phyloP scores from a whole-genome alignment of 2,888 invertebrate genomes.

The Microctonus brassicae region DNA sequence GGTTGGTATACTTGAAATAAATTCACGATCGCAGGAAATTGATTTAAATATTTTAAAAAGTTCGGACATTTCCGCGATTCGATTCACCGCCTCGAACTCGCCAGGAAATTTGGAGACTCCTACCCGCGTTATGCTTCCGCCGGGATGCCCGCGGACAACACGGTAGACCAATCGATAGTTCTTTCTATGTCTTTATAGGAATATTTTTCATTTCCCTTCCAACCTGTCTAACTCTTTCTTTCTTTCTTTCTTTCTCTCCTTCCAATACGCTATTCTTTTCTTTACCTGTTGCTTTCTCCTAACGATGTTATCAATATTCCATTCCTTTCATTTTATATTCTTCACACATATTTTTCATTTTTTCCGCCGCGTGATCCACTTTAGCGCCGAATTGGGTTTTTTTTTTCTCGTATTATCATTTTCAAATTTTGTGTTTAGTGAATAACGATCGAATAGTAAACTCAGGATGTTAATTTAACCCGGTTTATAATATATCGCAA shows the following conservation, averaged over 20 bases:
- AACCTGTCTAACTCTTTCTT: no score
- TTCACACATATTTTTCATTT: conserved; percentile 26
- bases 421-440: conserved; percentile 29
- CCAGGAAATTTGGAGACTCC: conserved; percentile 67
- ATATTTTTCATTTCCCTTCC: neutral
- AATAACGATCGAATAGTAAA: conserved; percentile 65
- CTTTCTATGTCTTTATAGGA: neutral
- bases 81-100: conserved; percentile 58
- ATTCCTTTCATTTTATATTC: conserved; percentile 7
- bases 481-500: conserved; percentile 48
- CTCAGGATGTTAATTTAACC: conserved; percentile 67
- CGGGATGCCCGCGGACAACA: conserved; percentile 65
- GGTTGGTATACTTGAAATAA: conserved; percentile 4
- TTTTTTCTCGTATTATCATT: conserved; percentile 32
- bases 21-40: conserved; percentile 45
- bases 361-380: conserved; percentile 44
- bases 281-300: neutral
- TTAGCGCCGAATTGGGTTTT: conserved; percentile 45
- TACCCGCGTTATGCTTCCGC: conserved; percentile 70
- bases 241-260: no score
- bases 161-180: conserved; percentile 34
- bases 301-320: conserved; percentile 14
- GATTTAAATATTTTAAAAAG: conserved; percentile 51
- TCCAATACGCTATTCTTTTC: no score
- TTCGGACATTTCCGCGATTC: conserved; percentile 65